These are phyloP conservation scores for Equus quagga DNA, from an alignment of 2,113 vertebrate species.

Conservation along the genomic window DNA sequence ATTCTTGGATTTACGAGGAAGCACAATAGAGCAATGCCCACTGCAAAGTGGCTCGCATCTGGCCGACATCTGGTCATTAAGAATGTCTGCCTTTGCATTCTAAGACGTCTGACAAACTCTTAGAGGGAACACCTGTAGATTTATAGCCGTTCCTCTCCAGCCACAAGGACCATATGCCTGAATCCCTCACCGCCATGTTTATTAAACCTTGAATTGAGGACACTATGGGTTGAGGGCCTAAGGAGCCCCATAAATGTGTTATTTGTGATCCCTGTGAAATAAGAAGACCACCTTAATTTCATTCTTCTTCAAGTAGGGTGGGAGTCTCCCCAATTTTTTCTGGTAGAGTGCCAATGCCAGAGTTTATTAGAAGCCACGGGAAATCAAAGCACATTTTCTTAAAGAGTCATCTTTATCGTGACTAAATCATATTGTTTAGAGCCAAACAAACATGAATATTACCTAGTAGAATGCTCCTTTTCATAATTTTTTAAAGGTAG, in stretches of 20 bases:
- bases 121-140: neutral
- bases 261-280: neutral
- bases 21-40: fast-evolving
- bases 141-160: neutral
- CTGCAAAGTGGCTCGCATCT: neutral
- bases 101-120: conserved; percentile 27
- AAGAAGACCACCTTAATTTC: neutral
- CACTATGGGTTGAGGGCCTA: neutral
- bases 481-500: neutral
- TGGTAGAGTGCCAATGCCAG: neutral
- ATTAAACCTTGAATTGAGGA: neutral
- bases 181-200: neutral
- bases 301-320: neutral
- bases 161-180: neutral
- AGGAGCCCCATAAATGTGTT: neutral
- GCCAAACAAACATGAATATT: neutral
- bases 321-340: neutral
- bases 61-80: conserved; percentile 56
- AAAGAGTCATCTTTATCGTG: neutral
- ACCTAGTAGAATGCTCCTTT: neutral
- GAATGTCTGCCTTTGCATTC: conserved; percentile 49
- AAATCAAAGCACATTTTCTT: neutral
- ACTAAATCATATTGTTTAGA: neutral
- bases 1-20: neutral
- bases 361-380: neutral